Evolutionary conservation across 2,888 invertebrate species (phyloP), one percentile per base, ranked within the genome.

Genomic region (Cecidostiba fungosa): DNA sequence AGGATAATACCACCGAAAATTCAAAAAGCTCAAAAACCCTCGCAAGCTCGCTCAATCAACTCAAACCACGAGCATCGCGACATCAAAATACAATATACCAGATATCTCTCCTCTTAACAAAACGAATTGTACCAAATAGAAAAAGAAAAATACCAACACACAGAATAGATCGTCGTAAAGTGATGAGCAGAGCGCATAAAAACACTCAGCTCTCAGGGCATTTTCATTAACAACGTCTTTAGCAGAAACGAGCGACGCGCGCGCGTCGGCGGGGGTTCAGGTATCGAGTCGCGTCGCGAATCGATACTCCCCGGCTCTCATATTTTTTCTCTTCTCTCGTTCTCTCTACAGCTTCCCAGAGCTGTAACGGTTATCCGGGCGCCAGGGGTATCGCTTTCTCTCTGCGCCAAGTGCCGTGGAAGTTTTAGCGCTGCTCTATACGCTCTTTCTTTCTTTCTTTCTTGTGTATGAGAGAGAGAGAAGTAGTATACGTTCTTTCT

Each of bases 171-270:
- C 39, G 32, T 8, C 32, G 69, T 26, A 32, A 59, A 59, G 43
- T 32, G 69, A 69, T 32, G 43, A 83, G 43, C 78, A n/a, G 62
- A 23, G 54, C 74, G 29, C 59, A 73, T 50, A 54, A 76, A 82
- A 80, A 84, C 66, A 80, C 76, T 79, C 70, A 76, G 32, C 43
- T 66, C 59, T 72, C 39, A 23, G 47, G 54, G n/a, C 54, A 59
- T 85, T 85, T 85, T 76, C 72, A 85, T 85, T 81, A 81, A 81
- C 74, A 77, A 72, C 66, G 47, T 77, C 62, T 77, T 72, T 81
- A 77, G 54, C 62, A n/a, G 66, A 23, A 29, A 72, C 19, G 54
- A 59, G 54, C 54, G 4, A 10, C 32, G 36, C 70, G 36, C 29
- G 26, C 66, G 32, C n/a, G 32, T 32, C 32, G 29, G n/a, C n/a